These are phyloP conservation scores for Suricata suricatta DNA, from an alignment of 2,113 vertebrate genomes.

Conservation along the genomic window DNA sequence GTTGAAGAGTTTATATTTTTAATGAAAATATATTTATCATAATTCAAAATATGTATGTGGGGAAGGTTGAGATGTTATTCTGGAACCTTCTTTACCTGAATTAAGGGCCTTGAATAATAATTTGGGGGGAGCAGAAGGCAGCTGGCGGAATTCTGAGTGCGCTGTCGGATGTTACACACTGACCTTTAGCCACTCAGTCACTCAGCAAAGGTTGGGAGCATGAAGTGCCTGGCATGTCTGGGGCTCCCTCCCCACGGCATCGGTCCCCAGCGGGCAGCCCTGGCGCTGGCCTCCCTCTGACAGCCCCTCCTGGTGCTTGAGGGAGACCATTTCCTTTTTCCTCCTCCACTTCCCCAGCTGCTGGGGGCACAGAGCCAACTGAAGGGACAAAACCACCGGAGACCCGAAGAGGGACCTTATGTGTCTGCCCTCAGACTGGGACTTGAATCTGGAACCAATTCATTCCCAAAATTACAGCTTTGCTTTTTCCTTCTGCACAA, in stretches of 20 bases:
- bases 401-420: fast-evolving
- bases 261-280: neutral
- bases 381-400: neutral
- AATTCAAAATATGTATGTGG: neutral
- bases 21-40: neutral
- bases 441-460: neutral
- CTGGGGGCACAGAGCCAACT: neutral
- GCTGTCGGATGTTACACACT: too few relatives aligned
- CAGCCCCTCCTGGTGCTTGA: fast-evolving
- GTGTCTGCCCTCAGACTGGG: fast-evolving
- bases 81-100: neutral
- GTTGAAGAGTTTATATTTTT: neutral
- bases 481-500: neutral
- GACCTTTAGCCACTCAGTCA: neutral
- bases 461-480: neutral
- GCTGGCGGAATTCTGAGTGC: neutral
- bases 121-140: neutral
- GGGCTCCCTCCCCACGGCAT: neutral
- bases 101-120: neutral
- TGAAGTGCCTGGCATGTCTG: neutral
- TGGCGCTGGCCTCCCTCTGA: fast-evolving
- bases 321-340: fast-evolving
- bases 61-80: neutral
- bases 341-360: too few relatives aligned
- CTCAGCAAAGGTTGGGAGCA: neutral